These are phyloP conservation scores for Pristis pectinata DNA, from an alignment of 2,797 vertebrate species.

Conservation along the genomic window DNA sequence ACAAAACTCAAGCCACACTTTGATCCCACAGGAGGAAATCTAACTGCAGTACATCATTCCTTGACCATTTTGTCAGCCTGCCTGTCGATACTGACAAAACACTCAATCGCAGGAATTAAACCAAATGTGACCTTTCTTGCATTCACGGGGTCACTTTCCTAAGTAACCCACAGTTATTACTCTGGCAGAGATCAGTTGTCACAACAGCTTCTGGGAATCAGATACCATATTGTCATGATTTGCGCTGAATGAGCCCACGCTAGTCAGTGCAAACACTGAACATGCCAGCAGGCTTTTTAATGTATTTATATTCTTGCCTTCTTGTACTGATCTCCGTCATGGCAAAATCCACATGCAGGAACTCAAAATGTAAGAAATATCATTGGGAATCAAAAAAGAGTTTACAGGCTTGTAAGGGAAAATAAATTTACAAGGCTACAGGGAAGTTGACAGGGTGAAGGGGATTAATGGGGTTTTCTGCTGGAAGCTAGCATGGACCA, in stretches of 20 bases:
- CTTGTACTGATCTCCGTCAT: background rate
- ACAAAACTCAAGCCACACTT: too few species aligned
- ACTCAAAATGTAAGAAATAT: background rate
- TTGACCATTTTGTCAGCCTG: background rate
- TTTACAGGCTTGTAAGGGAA: too few species aligned
- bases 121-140: too few species aligned
- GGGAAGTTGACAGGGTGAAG: too few species aligned
- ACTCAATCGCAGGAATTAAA: background rate
- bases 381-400: too few species aligned
- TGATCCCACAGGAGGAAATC: background rate
- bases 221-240: background rate
- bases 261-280: background rate
- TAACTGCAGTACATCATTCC: background rate
- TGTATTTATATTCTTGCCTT: background rate
- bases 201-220: background rate
- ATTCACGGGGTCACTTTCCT: background rate
- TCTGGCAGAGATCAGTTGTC: background rate
- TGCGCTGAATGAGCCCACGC: background rate
- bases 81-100: background rate
- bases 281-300: background rate
- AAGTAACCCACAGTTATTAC: background rate
- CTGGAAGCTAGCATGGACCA: too few species aligned
- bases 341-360: background rate
- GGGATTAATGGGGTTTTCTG: too few species aligned
- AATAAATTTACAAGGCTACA: too few species aligned